phyloP scores from a whole-genome alignment of 2,888 invertebrate species.

The Deroplatys truncata region DNA sequence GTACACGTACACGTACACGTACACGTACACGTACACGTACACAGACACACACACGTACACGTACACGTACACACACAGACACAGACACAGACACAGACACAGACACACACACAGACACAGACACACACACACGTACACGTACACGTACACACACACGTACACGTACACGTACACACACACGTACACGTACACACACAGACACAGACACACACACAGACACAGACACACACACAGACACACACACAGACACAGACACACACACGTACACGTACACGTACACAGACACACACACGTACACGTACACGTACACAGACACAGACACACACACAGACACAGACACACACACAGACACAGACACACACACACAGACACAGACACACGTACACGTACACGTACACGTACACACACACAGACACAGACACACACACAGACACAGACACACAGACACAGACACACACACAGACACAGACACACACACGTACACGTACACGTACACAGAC shows the following conservation, averaged over 20 bases:
- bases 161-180: not conserved
- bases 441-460: not conserved
- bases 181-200: not conserved
- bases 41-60: not conserved
- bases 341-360: not conserved
- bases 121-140: not conserved
- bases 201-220: not conserved
- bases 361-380: not conserved
- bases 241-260: not conserved
- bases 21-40: not conserved
- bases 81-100: not conserved
- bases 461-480: not conserved
- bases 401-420: not conserved
- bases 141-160: not conserved
- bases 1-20: not conserved
- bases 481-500: not conserved
- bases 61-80: not conserved
- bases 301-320: not conserved
- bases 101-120: not conserved
- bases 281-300: not conserved
- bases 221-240: not conserved
- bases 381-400: too few species aligned
- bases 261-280: not conserved
- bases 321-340: not conserved
- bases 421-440: not conserved